Conservation (phyloP, 2,888 invertebrate species). For the Sphecodes monilicornis region DNA sequence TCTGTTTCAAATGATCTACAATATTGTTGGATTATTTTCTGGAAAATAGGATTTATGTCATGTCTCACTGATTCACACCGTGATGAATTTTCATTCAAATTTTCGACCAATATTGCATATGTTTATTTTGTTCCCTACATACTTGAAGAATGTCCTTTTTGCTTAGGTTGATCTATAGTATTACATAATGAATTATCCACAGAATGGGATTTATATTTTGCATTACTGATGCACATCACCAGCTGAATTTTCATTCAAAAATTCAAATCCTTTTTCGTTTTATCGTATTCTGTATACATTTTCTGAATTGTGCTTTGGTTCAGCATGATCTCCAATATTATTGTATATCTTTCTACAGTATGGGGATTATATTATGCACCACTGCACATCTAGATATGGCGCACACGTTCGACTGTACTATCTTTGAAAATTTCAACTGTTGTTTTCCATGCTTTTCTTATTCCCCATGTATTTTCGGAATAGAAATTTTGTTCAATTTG, state of each 20-base stretch:
- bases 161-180: neutral
- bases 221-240: conserved; percentile 35
- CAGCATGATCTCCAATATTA: neutral
- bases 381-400: neutral
- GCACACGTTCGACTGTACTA: neutral
- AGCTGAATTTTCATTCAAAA: conserved; percentile 12
- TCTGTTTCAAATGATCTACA: too few relatives aligned
- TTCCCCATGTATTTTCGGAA: neutral
- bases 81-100: neutral
- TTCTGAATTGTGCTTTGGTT: neutral
- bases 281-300: neutral
- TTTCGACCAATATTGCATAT: neutral
- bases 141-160: neutral
- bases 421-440: neutral
- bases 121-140: neutral
- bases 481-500: neutral
- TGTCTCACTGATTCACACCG: neutral
- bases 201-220: conserved; percentile 28
- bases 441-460: neutral
- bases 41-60: neutral
- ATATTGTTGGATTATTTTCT: neutral
- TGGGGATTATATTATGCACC: neutral
- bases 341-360: neutral
- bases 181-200: too few relatives aligned
- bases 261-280: neutral